Evolutionary conservation across 2,113 vertebrate genomes (phyloP).

Genomic region (Tichodroma muraria): DNA sequence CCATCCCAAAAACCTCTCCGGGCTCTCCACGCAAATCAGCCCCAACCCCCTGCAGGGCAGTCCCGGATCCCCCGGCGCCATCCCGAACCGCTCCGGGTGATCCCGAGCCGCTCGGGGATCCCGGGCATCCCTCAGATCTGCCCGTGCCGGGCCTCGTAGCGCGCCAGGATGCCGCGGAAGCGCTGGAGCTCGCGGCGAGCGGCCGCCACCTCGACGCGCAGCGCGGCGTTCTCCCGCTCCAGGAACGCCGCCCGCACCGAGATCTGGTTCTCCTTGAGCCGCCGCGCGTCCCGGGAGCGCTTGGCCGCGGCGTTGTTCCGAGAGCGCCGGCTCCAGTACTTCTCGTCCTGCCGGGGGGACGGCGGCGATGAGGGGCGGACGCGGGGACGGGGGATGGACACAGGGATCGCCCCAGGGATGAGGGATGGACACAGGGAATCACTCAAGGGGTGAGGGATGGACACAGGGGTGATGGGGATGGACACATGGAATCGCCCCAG

Average conservation of each 20-base stretch:
- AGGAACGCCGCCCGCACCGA: slow-evolving; percentile 88
- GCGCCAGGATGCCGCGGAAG: accelerated
- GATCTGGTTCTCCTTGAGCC: slow-evolving; percentile 93
- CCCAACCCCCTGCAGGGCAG: too few species aligned
- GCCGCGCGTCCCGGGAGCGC: slow-evolving; percentile 87
- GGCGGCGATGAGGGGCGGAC: too few species aligned
- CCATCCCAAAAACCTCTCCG: not conserved
- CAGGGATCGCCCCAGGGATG: too few species aligned
- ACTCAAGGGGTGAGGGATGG: too few species aligned
- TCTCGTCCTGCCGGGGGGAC: slow-evolving; percentile 80
- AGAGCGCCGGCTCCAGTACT: slow-evolving; percentile 87
- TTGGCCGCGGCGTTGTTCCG: slow-evolving; percentile 94
- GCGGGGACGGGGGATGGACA: too few species aligned
- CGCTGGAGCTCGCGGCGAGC: slow-evolving; percentile 82
- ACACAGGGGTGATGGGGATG: too few species aligned
- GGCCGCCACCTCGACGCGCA: slow-evolving; percentile 86
- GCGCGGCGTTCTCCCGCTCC: slow-evolving; percentile 86
- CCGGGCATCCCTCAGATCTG: not conserved
- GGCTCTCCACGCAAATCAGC: too few species aligned
- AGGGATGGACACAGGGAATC: too few species aligned
- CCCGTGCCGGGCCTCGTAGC: slow-evolving; percentile 81
- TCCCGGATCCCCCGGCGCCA: too few species aligned
- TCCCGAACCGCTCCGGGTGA: too few species aligned
- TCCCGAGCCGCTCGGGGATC: too few species aligned
- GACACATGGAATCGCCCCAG: too few species aligned